phyloP scores from a whole-genome alignment of 2,113 vertebrate genomes.

The Psammodynastes pulverulentus region DNA sequence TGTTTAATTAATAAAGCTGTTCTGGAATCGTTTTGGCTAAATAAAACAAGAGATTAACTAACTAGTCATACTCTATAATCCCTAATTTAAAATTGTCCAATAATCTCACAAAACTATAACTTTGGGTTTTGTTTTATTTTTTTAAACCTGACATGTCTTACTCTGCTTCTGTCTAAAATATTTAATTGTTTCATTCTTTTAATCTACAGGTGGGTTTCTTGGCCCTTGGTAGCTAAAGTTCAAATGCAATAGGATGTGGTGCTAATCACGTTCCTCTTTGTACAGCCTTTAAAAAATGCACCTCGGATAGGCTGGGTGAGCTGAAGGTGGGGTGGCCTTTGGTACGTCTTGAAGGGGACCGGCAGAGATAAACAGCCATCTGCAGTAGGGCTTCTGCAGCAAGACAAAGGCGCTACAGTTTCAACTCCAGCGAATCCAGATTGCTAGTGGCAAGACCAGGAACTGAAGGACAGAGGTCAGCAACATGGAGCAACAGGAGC shows the following conservation, averaged over 20 bases:
- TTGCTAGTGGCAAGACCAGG: slow-evolving; percentile 18
- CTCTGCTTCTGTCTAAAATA: neutral
- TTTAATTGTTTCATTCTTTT: neutral
- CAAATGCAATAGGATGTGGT: neutral
- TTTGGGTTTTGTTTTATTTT: neutral
- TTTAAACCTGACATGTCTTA: neutral
- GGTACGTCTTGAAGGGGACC: slow-evolving; percentile 9
- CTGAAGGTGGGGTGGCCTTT: slow-evolving; percentile 16
- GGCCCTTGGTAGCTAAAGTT: neutral
- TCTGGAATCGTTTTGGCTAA: neutral
- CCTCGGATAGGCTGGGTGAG: neutral
- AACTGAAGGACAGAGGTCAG: neutral
- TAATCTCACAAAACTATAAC: neutral
- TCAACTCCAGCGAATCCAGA: slow-evolving; percentile 22
- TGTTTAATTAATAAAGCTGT: neutral
- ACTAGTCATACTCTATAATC: neutral
- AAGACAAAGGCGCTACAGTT: slow-evolving; percentile 28
- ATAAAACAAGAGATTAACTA: neutral
- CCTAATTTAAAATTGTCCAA: neutral
- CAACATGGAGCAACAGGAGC: slow-evolving; percentile 23
- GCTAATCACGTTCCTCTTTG: neutral
- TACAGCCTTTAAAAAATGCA: neutral
- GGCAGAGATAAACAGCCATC: slow-evolving; percentile 24
- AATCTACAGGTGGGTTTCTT: neutral
- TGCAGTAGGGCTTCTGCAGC: slow-evolving; percentile 13